Conservation (phyloP, 2,797 vertebrate species). For the Cheirogaleus major region DNA sequence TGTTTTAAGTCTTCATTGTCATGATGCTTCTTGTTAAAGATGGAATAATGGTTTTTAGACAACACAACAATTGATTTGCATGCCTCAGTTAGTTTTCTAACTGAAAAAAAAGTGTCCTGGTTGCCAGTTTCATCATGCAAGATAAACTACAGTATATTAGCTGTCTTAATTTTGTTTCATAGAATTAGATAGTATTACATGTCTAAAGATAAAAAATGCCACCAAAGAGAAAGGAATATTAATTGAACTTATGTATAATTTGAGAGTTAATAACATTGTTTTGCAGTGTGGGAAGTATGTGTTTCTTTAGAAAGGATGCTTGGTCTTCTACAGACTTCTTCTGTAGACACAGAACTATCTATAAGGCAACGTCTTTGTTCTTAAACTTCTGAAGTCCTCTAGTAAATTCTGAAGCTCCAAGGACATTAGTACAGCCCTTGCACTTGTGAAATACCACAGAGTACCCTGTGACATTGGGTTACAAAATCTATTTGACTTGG, state of each 20-base stretch:
- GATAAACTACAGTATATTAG: not conserved
- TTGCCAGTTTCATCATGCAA: not conserved
- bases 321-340: not conserved
- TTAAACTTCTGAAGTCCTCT: not conserved
- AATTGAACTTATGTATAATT: not conserved
- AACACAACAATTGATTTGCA: not conserved
- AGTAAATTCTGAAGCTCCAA: not conserved
- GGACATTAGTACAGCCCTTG: not conserved
- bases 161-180: not conserved
- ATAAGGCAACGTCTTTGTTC: not conserved
- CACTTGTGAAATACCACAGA: not conserved
- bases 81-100: not conserved
- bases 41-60: not conserved
- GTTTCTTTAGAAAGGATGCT: not conserved
- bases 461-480: not conserved
- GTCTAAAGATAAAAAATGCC: not conserved
- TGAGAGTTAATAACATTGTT: not conserved
- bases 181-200: not conserved
- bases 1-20: not conserved
- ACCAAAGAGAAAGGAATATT: not conserved
- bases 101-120: not conserved
- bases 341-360: not conserved
- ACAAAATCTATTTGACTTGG: not conserved
- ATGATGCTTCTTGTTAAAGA: not conserved
- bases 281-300: not conserved